Conservation (phyloP, 2,888 invertebrate species). For the Cybosia mesomella region DNA sequence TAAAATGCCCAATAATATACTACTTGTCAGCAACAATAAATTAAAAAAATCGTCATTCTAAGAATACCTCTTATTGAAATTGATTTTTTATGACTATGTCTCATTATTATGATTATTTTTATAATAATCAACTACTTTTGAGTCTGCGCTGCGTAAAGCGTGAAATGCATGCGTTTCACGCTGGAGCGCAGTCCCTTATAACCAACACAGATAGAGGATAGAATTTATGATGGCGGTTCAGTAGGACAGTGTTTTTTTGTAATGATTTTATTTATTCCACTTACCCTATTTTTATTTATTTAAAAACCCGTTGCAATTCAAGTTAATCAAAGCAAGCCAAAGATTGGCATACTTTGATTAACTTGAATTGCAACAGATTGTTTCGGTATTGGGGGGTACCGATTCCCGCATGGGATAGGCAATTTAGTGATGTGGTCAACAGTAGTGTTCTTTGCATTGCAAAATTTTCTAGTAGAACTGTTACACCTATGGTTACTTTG, state of each 20-base stretch:
- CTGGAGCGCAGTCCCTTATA: background rate
- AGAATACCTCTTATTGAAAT: conserved; percentile 56
- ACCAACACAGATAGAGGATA: conserved; percentile 10
- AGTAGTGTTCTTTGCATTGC: background rate
- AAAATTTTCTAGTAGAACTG: background rate
- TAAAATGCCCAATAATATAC: too few species aligned
- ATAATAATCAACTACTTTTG: conserved; percentile 41
- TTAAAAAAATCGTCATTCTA: conserved; percentile 39
- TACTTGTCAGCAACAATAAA: conserved; percentile 46
- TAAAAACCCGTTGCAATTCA: too few species aligned
- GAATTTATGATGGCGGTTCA: background rate
- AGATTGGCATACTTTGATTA: too few species aligned
- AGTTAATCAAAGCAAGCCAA: too few species aligned
- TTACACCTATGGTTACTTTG: background rate
- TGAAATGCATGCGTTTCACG: too few species aligned
- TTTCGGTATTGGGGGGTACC: background rate
- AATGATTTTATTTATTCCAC: background rate
- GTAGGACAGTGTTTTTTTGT: background rate
- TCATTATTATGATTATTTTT: conserved; percentile 50
- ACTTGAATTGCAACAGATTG: background rate
- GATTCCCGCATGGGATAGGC: background rate
- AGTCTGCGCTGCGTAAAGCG: background rate
- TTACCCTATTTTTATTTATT: too few species aligned
- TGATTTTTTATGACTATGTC: conserved; percentile 56
- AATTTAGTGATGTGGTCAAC: background rate